Percentiles rank a stretch among this genome's conserved stretches.
Conservation (phyloP, 2,888 invertebrate genomes). For the Metellina segmentata region DNA sequence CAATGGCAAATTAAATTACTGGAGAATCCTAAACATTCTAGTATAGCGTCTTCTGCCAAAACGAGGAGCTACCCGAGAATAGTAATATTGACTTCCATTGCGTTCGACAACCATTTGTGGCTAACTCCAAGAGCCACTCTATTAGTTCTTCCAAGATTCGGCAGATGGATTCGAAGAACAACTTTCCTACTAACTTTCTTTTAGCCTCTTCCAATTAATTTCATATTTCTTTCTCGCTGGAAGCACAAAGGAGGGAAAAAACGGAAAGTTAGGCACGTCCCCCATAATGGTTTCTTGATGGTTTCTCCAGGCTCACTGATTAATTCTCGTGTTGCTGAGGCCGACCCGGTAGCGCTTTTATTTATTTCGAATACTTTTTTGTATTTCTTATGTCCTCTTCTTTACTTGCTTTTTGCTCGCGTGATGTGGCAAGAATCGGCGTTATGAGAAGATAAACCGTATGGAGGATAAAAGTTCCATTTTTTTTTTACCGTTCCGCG, state of each 20-base stretch:
- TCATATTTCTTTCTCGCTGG: constrained; percentile 60
- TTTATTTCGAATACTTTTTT: constrained; percentile 45
- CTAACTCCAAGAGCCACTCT: constrained; percentile 39
- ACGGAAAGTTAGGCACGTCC: constrained; percentile 34
- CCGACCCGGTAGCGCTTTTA: constrained; percentile 42
- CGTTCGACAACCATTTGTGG: constrained; percentile 22
- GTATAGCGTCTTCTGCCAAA: too few relatives aligned
- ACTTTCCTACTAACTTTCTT: constrained; percentile 53
- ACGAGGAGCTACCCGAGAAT: background rate
- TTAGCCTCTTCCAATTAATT: constrained; percentile 62
- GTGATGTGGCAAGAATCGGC: constrained; percentile 52
- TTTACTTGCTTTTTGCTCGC: constrained; percentile 45
- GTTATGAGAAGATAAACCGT: constrained; percentile 55
- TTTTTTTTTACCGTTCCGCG: background rate
- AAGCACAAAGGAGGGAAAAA: constrained; percentile 24
- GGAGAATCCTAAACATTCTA: too few relatives aligned
- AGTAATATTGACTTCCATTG: background rate
- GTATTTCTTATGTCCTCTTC: constrained; percentile 7
- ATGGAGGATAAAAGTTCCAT: background rate
- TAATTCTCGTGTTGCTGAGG: constrained; percentile 46
- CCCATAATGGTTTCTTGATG: constrained; percentile 65
- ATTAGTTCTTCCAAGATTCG: constrained; percentile 35
- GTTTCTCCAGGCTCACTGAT: constrained; percentile 52
- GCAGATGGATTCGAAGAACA: constrained; percentile 30
- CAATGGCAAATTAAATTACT: too few relatives aligned